phyloP scores from a whole-genome alignment of 2,888 invertebrate genomes.

The Sicus ferrugineus region DNA sequence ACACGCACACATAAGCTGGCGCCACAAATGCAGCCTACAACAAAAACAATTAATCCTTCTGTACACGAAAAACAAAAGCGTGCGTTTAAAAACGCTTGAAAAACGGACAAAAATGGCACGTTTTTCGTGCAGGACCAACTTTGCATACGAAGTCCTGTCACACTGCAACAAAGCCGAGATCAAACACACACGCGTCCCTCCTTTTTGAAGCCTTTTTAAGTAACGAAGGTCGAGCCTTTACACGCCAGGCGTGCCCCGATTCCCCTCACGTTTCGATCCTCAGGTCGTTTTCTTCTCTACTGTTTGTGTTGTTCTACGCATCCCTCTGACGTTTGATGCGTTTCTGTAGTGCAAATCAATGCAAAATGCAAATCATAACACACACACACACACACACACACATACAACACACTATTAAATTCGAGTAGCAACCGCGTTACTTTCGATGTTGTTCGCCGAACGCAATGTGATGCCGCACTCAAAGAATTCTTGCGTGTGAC shows the following conservation, averaged over 20 bases:
- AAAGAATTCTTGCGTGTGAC: constrained; percentile 13
- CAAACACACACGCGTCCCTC: neutral
- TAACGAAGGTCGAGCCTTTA: neutral
- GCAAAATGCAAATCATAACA: constrained; percentile 16
- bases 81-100: neutral
- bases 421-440: neutral
- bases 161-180: neutral
- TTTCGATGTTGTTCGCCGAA: neutral
- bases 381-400: neutral
- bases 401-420: neutral
- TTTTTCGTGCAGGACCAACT: neutral
- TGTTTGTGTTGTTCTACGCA: no score
- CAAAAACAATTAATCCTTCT: constrained; percentile 32
- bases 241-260: neutral
- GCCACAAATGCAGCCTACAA: constrained; percentile 11
- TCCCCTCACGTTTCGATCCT: neutral
- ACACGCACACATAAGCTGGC: neutral
- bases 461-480: neutral
- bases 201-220: neutral
- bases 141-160: neutral
- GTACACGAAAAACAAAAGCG: constrained; percentile 5
- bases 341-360: neutral
- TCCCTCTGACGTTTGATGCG: no score
- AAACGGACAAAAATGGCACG: neutral
- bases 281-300: no score